Evolutionary conservation across 2,113 vertebrate species (phyloP).

Genomic region (Brienomyrus longianalis): DNA sequence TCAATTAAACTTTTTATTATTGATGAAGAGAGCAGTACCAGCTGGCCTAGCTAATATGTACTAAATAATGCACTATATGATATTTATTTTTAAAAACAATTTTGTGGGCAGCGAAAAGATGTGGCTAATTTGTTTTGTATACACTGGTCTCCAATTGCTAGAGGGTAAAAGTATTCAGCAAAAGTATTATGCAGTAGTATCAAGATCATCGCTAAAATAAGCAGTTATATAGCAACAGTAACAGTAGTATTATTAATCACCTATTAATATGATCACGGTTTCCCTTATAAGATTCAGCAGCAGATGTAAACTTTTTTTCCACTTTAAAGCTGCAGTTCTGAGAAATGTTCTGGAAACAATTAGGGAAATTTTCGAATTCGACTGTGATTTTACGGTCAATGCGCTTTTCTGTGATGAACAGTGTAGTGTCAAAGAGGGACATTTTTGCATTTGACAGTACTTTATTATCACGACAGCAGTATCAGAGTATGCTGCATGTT

Average conservation of each 20-base stretch:
- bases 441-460: background rate
- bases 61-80: conserved; percentile 35
- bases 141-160: background rate
- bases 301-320: background rate
- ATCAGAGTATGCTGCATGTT: background rate
- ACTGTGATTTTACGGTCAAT: background rate
- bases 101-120: background rate
- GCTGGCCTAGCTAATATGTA: conserved; percentile 24
- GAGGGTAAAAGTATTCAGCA: background rate
- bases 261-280: background rate
- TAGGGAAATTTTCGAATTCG: background rate
- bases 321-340: background rate
- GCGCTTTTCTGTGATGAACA: background rate
- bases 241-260: background rate
- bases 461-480: background rate
- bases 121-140: background rate
- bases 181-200: background rate
- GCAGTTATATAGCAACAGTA: background rate
- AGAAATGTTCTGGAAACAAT: background rate
- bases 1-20: conserved; percentile 40
- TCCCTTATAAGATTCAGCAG: background rate
- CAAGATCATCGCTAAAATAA: background rate
- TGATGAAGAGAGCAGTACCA: conserved; percentile 40
- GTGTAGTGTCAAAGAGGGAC: too few relatives aligned
- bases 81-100: conserved; percentile 12